Evolutionary conservation across 2,113 vertebrate genomes (phyloP).

Genomic region (Loxodonta africana): DNA sequence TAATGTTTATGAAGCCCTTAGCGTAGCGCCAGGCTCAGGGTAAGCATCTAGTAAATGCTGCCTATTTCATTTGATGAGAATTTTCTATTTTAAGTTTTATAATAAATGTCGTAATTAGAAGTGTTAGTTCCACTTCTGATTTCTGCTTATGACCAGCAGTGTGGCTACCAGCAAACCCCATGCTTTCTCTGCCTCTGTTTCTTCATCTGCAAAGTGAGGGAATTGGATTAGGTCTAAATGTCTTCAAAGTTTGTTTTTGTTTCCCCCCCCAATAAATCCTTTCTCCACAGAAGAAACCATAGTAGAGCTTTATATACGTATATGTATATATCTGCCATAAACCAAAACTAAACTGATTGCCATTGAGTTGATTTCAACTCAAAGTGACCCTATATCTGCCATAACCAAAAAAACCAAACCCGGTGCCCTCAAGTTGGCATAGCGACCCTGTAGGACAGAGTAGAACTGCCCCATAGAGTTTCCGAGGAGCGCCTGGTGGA

Average conservation of each 20-base stretch:
- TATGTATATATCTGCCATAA: neutral
- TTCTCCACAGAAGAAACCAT: neutral
- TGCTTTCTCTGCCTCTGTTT: neutral
- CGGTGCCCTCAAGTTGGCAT: too few species aligned
- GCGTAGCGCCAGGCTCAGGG: neutral
- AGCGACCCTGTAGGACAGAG: too few species aligned
- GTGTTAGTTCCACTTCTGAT: neutral
- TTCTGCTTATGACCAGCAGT: neutral
- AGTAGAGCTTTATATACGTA: neutral
- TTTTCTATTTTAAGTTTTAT: neutral
- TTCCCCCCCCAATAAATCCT: neutral
- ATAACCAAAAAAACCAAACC: too few species aligned
- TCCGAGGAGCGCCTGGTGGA: too few species aligned
- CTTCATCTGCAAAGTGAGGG: neutral
- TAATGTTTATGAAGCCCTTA: conserved; percentile 30
- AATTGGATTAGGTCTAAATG: neutral
- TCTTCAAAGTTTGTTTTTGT: neutral
- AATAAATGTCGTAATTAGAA: neutral
- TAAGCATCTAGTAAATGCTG: conserved; percentile 8
- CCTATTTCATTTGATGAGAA: neutral
- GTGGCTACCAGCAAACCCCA: neutral
- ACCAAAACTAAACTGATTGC: too few species aligned
- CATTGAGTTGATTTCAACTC: too few species aligned
- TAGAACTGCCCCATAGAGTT: too few species aligned
- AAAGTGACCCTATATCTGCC: too few species aligned